phyloP scores from a whole-genome alignment of 2,797 vertebrate species.

The Pelodytes ibericus region DNA sequence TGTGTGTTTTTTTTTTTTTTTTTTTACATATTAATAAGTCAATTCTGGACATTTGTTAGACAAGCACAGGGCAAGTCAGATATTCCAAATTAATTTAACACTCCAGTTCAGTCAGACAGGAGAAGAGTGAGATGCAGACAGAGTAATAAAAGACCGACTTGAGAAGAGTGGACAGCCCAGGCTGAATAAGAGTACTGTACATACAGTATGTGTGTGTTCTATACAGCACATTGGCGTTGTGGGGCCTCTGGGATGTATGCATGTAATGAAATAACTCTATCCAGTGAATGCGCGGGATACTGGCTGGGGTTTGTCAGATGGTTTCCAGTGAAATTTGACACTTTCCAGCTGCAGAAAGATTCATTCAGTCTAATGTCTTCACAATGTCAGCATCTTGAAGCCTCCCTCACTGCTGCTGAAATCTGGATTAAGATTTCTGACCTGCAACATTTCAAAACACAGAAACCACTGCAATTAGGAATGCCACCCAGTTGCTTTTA shows the following conservation, averaged over 20 bases:
- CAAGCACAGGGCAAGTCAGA: background rate
- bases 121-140: too few relatives aligned
- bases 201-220: conserved; percentile 28
- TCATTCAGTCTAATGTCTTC: background rate
- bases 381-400: background rate
- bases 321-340: conserved; percentile 21
- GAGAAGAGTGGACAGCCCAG: background rate
- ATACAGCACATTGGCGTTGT: background rate
- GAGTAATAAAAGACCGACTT: background rate
- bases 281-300: background rate
- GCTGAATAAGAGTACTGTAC: background rate
- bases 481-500: background rate
- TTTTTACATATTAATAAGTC: too few relatives aligned
- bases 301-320: background rate
- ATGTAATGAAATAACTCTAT: conserved; percentile 12
- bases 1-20: too few relatives aligned
- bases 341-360: conserved; percentile 17
- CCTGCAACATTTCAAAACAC: background rate
- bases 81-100: background rate
- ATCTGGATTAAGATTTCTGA: background rate
- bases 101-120: background rate
- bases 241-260: background rate
- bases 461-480: background rate
- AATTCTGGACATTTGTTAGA: background rate
- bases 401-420: background rate